Conservation (phyloP, 2,797 vertebrate species). For the Coregonus sp. region DNA sequence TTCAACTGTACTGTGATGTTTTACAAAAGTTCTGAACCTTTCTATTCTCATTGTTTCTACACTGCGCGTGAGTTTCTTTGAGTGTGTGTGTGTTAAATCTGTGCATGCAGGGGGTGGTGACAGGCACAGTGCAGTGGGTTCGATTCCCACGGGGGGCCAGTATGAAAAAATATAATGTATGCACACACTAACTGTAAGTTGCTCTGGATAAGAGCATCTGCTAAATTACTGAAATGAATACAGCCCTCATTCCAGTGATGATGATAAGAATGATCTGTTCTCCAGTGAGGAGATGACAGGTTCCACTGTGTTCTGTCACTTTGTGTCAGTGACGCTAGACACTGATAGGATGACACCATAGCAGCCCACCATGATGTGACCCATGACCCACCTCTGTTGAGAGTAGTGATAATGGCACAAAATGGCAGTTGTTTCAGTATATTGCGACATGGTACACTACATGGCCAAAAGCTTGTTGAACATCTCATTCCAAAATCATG, state of each 20-base stretch:
- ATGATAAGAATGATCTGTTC: conserved; percentile 65
- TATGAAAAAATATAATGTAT: too few relatives aligned
- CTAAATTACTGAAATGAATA: conserved; percentile 34
- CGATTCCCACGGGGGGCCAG: too few relatives aligned
- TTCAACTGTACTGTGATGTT: too few relatives aligned
- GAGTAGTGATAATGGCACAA: conserved; percentile 6
- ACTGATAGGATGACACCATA: conserved; percentile 51
- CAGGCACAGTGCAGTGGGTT: conserved; percentile 17
- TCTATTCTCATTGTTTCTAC: too few relatives aligned
- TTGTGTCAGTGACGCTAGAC: conserved; percentile 53
- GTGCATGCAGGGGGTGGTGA: conserved; percentile 24
- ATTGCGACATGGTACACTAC: too few relatives aligned
- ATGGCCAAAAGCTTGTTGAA: too few relatives aligned
- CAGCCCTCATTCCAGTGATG: conserved; percentile 47
- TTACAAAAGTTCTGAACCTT: too few relatives aligned
- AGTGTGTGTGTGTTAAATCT: conserved; percentile 31
- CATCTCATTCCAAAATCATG: too few relatives aligned
- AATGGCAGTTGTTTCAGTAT: neutral
- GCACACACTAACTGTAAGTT: too few relatives aligned
- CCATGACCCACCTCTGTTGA: conserved; percentile 15
- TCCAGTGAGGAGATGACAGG: conserved; percentile 48
- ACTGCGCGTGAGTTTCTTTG: neutral
- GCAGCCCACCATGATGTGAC: conserved; percentile 34
- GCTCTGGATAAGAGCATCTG: too few relatives aligned
- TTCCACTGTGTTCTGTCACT: conserved; percentile 53